phyloP scores from a whole-genome alignment of 2,888 invertebrate genomes.

The Stenchaetothrips biformis region DNA sequence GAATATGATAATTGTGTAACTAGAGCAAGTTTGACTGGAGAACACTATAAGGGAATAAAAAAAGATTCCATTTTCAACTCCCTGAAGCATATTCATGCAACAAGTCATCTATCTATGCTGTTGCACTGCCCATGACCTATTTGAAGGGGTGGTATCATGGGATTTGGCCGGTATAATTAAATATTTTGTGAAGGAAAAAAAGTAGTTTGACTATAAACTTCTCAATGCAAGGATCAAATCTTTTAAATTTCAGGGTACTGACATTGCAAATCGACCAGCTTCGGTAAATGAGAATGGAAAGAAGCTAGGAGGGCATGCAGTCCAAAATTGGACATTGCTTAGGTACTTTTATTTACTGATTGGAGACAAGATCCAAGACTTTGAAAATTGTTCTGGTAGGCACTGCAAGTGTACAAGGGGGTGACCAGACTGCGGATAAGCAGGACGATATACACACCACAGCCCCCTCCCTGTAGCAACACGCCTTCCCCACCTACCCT shows the following conservation, averaged over 20 bases:
- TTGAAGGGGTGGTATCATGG: conserved; percentile 15
- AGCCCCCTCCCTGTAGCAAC: no score
- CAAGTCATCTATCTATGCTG: background rate
- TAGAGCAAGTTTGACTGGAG: background rate
- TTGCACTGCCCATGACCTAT: background rate
- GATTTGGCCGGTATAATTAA: conserved; percentile 23
- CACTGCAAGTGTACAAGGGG: no score
- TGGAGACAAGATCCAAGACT: background rate
- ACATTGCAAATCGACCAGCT: conserved; percentile 2
- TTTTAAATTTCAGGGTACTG: conserved; percentile 12
- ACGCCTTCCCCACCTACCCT: no score
- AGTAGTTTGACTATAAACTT: conserved; percentile 7
- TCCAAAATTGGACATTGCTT: background rate
- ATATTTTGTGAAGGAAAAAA: conserved; percentile 26
- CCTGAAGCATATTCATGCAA: background rate
- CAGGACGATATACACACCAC: no score
- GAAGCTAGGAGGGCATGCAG: background rate
- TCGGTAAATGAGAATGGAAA: background rate
- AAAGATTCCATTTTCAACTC: background rate
- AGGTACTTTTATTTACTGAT: background rate
- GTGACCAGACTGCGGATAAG: no score
- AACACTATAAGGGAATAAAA: background rate
- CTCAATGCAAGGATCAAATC: background rate
- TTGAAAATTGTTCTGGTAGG: background rate
- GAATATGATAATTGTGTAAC: background rate